Conservation (phyloP, 1,140 invertebrate genomes). For the Micrasema longulum region DNA sequence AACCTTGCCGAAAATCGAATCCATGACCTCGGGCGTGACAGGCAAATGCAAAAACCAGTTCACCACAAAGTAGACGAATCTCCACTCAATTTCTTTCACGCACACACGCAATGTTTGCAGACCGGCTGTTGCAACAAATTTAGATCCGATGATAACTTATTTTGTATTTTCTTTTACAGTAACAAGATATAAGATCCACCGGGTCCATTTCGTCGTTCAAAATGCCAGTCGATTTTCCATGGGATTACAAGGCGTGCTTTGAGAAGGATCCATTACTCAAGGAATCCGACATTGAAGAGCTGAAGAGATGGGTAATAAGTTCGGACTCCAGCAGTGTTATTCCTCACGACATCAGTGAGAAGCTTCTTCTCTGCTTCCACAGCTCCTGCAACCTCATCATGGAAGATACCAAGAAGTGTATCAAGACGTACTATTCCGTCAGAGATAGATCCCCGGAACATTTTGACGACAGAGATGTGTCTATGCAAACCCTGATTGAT, state of each 20-base stretch:
- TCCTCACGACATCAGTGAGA: constrained; percentile 64
- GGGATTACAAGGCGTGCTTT: constrained; percentile 41
- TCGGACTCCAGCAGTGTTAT: constrained; percentile 51
- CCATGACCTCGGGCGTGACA: too few species aligned
- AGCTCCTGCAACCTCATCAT: constrained; percentile 71
- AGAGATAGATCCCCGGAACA: constrained; percentile 71
- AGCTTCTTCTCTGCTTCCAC: constrained; percentile 71
- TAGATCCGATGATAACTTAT: too few species aligned
- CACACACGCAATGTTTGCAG: too few species aligned
- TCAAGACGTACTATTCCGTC: constrained; percentile 70
- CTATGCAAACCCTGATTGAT: constrained; percentile 58
- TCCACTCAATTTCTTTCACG: too few species aligned
- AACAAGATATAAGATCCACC: too few species aligned
- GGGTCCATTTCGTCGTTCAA: too few species aligned
- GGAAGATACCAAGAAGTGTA: constrained; percentile 70
- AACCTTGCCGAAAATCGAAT: too few species aligned
- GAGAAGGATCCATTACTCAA: constrained; percentile 41
- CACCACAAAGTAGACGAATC: too few species aligned
- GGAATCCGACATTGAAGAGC: constrained; percentile 39
- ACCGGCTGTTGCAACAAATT: too few species aligned
- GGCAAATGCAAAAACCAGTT: too few species aligned
- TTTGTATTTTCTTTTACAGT: too few species aligned
- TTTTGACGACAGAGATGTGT: constrained; percentile 67
- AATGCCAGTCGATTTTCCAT: constrained; percentile 49
- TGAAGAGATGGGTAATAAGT: constrained; percentile 39